Base-by-base conservation (phyloP, 2,113 vertebrate genomes). In the Aramus guarauna region DNA sequence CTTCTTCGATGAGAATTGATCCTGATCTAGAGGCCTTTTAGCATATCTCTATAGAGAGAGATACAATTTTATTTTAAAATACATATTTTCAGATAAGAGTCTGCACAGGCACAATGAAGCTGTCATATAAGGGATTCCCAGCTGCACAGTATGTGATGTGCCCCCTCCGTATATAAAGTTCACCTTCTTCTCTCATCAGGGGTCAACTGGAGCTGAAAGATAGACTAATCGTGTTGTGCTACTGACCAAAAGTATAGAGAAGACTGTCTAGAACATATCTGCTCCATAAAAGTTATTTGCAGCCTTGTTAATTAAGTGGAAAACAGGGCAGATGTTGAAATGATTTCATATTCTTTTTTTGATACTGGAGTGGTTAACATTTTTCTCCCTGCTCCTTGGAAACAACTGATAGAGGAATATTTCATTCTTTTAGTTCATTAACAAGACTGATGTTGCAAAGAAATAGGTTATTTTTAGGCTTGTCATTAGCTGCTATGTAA, bases 381-480 rank as follows among this genome's bases (percentile, higher is more conserved):
- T 83, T 85, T 85, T 93, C 27, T 69, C 37, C 22, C 45, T 59
- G 37, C 37, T 69, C 64, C 55, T 88, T 90, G 72, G 73, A 90
- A 92, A 80, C n/a, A 77, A 68, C 29, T 15, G 48, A 41, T 47
- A 85, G 24, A 69, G 37, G 37, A 79, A 88, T 73, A 90, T 69
- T 92, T 92, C 5, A 37, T 79, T 73, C 18, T 85, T 96, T 71
- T 47, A 93, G 32, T 77, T 90, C 37, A 74, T 60, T 92, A 90
- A 36, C 36, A 88, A 77, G 75, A 92, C 30, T 81, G 83, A 93
- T 88, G 37, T 71, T 88, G 47, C 84, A 67, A 92, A 85, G 56
- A 85, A 91, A 77, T 37, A 48, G 7, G 55, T 62, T 92, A 86
- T 92, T 92, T 94, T 95, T 89, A 94, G 86, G 21, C 27, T 94